A percentile compares a stretch with the other conserved stretches of the same genome.
These are phyloP conservation scores for Malurus alboscapulatus DNA, from an alignment of 2,113 vertebrate genomes.

Conservation along the genomic window DNA sequence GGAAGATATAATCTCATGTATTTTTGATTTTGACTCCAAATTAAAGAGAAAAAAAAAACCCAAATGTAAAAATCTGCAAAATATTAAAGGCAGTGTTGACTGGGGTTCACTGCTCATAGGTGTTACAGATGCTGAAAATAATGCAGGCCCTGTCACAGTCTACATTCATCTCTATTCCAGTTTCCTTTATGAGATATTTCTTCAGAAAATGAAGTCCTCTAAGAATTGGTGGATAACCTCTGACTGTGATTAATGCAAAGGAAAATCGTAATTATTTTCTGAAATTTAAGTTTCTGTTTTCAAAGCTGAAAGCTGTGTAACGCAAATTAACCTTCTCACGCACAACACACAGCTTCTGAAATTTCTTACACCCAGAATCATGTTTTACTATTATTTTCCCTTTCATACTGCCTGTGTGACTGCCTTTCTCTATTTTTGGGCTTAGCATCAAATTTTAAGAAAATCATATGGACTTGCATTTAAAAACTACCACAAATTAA, in stretches of 20 bases:
- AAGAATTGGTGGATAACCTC: not conserved
- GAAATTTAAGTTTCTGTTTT: not conserved
- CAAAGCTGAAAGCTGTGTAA: not conserved
- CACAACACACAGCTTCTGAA: not conserved
- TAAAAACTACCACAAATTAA: not conserved
- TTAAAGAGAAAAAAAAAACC: not conserved
- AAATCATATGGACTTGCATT: not conserved
- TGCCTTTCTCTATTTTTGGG: not conserved
- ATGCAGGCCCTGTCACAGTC: not conserved
- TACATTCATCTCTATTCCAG: not conserved
- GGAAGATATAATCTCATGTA: not conserved
- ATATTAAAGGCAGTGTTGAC: not conserved
- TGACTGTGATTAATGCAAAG: not conserved
- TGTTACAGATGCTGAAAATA: not conserved
- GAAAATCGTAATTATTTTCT: not conserved
- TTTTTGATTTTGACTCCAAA: not conserved
- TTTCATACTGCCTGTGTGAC: not conserved
- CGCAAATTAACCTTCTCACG: not conserved
- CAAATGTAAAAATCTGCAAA: not conserved
- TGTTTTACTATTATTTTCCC: not conserved
- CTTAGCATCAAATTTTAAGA: not conserved
- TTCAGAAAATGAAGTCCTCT: not conserved
- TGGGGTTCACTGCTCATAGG: not conserved
- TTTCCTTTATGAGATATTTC: not conserved
- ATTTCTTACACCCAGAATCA: not conserved